Conservation (phyloP, 1,140 invertebrate genomes). For the Hydropsyche tenuis region DNA sequence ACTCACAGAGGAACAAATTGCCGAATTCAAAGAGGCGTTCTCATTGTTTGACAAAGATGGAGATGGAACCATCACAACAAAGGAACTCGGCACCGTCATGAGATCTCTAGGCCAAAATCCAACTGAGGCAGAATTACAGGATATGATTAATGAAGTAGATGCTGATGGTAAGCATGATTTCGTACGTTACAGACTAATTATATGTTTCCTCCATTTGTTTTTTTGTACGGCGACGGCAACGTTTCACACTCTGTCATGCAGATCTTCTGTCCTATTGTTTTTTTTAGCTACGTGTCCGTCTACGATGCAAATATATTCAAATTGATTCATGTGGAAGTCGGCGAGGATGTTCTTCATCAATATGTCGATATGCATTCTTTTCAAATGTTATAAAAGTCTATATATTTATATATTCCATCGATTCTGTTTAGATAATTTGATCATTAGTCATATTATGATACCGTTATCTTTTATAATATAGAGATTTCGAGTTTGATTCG, state of each 20-base stretch:
- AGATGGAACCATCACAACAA: conserved; percentile 99
- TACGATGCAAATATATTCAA: conserved; percentile 14
- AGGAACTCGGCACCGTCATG: conserved; percentile 99
- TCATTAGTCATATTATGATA: too few species aligned
- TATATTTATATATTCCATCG: too few species aligned
- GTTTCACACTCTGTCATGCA: background rate
- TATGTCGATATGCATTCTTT: too few species aligned
- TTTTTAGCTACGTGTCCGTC: background rate
- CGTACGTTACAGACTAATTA: too few species aligned
- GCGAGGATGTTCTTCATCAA: too few species aligned
- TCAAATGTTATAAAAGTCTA: too few species aligned
- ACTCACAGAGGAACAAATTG: conserved; percentile 97
- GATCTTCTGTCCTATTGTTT: background rate
- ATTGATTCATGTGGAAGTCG: background rate
- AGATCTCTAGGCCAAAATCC: conserved; percentile 98
- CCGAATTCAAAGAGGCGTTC: conserved; percentile 99
- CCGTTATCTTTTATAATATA: too few species aligned
- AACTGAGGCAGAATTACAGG: conserved; percentile 98
- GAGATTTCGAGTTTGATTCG: too few species aligned
- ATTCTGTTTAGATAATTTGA: too few species aligned
- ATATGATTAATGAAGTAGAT: conserved; percentile 99
- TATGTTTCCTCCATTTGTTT: too few species aligned
- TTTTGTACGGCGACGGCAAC: background rate
- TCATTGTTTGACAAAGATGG: conserved; percentile 99
- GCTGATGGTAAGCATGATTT: conserved; percentile 85